A percentile compares a stretch with the other conserved stretches of the same genome.
These are phyloP conservation scores for Dipodomys stephensi DNA, from an alignment of 2,113 vertebrate species.

Conservation along the genomic window DNA sequence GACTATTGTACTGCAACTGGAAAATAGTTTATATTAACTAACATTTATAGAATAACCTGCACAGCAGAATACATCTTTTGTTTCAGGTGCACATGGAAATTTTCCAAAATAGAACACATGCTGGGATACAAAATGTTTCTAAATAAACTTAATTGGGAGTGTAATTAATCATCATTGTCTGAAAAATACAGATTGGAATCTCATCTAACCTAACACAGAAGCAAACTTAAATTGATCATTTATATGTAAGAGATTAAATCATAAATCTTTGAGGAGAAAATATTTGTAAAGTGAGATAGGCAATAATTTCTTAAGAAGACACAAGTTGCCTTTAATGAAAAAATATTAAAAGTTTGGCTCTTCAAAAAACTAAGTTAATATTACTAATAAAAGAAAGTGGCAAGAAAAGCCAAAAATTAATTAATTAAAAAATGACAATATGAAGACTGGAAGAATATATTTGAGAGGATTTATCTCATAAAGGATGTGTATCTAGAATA, in stretches of 20 bases:
- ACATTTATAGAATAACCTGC: not conserved
- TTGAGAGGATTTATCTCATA: not conserved
- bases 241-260: not conserved
- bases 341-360: not conserved
- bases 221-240: slow-evolving; percentile 10
- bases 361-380: not conserved
- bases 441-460: not conserved
- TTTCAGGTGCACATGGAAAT: not conserved
- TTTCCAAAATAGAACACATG: not conserved
- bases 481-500: not conserved
- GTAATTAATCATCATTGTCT: not conserved
- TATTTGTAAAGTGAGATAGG: not conserved
- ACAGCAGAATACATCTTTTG: slow-evolving; percentile 8
- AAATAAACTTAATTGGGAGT: not conserved
- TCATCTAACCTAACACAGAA: not conserved
- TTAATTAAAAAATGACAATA: not conserved
- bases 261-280: slow-evolving; percentile 19
- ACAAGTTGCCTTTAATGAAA: not conserved
- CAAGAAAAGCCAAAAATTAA: too few species aligned
- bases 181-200: not conserved
- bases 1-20: not conserved
- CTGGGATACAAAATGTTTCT: not conserved
- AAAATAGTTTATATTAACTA: not conserved
- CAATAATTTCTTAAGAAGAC: slow-evolving; percentile 21
- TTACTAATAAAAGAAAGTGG: not conserved